Evolutionary conservation across 2,888 invertebrate species (phyloP).

Genomic region (Cryptocephalus primarius): DNA sequence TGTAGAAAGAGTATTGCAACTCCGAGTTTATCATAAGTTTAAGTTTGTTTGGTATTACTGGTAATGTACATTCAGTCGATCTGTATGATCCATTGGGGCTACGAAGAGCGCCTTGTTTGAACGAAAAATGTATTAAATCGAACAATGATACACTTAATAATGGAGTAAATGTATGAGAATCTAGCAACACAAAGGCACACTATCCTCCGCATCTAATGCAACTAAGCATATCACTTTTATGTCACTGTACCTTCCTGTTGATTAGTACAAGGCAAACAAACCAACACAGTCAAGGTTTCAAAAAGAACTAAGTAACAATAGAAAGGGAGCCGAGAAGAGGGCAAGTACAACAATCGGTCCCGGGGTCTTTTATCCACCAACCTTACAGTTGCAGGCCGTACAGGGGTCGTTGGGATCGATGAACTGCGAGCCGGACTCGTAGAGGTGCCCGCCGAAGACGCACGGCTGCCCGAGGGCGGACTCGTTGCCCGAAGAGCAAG

Average conservation of each 20-base stretch:
- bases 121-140: background rate
- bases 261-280: slow-evolving; percentile 25
- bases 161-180: slow-evolving; percentile 9
- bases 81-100: background rate
- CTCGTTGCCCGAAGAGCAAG: slow-evolving; percentile 25
- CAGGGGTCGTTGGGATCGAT: slow-evolving; percentile 52
- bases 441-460: slow-evolving; percentile 48
- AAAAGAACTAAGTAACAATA: slow-evolving; percentile 2
- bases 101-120: slow-evolving; percentile 1
- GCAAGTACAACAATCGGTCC: background rate
- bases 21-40: too few species aligned
- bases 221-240: slow-evolving; percentile 17
- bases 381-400: slow-evolving; percentile 65
- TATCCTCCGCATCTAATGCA: slow-evolving; percentile 17
- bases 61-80: too few species aligned
- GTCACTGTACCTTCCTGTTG: slow-evolving; percentile 17
- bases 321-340: slow-evolving; percentile 1
- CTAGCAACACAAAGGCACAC: slow-evolving; percentile 21
- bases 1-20: too few species aligned
- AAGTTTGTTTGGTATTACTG: too few species aligned
- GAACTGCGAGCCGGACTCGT: slow-evolving; percentile 49
- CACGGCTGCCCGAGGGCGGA: slow-evolving; percentile 43
- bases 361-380: slow-evolving; percentile 33
- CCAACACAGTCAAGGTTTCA: slow-evolving; percentile 12
- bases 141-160: slow-evolving; percentile 4